These are phyloP conservation scores for Nematopogon swammerdamellus DNA, from an alignment of 2,888 invertebrate genomes.

Conservation along the genomic window DNA sequence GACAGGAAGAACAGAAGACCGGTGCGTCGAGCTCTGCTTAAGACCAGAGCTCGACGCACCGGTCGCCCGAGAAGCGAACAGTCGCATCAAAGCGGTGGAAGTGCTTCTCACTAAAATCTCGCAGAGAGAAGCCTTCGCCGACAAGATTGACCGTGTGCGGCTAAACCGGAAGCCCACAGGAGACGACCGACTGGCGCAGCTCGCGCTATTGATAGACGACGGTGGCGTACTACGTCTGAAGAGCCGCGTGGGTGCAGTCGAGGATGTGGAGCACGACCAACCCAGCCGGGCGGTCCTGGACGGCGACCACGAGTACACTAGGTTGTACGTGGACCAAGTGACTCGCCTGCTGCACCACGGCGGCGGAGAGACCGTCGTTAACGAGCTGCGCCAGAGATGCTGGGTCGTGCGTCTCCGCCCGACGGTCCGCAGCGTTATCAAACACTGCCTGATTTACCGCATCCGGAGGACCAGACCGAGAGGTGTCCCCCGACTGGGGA, in stretches of 20 bases:
- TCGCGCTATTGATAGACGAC: neutral
- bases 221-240: neutral
- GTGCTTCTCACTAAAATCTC: neutral
- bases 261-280: neutral
- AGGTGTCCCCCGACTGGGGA: neutral
- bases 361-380: neutral
- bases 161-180: neutral
- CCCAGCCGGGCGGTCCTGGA: neutral
- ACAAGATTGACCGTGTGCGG: neutral
- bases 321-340: neutral
- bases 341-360: neutral
- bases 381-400: too few species aligned
- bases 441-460: neutral
- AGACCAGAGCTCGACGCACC: too few species aligned
- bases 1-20: too few species aligned
- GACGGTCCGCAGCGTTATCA: constrained; percentile 1
- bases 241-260: neutral
- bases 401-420: neutral
- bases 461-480: neutral
- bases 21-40: too few species aligned
- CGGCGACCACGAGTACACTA: neutral
- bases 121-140: neutral
- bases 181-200: neutral
- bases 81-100: neutral
- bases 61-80: neutral